Base-by-base conservation (phyloP, 1,140 invertebrate genomes). In the Lycorma delicatula region DNA sequence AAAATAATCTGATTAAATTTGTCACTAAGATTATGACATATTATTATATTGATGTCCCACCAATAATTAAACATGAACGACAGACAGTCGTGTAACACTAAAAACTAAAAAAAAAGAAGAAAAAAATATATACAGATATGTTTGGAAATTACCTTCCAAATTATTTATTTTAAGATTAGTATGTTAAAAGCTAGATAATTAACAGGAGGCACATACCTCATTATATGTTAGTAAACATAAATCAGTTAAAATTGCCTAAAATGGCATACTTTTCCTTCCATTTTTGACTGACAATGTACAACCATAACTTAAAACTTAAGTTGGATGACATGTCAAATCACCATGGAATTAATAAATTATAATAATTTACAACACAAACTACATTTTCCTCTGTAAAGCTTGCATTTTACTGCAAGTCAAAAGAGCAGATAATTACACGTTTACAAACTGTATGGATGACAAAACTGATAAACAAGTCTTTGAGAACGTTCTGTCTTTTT, bases 401-500 rank as follows among this genome's bases (percentile, higher is more conserved):
- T 61, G 62, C 56, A 53, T 23, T n/a, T 16, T 7, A 16, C n/a
- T 34, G 7, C 3, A 26, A 1, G 23, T n/a, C 49, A 27, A 25
- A 26, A 25, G 3, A 27, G 46, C 2, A 16, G 22, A 20, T 41
- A 26, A 28, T 26, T 13, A 44, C 20, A 6, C 41, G 23, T 63
- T 81, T 84, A 93, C 63, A 92, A 80, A 67, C 82, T 85, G 74
- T 97, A 97, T 5, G 92, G 91, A 73, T 93, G 87, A 72, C 94
- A 97, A 73, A 99, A 99, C 75, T 98, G 96, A 74, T 99, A 99
- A 47, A 99, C 97, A 59, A 99, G 81, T 68, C 97, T 82, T 75
- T 99, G 97, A 58, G 93, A 96, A 34, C 96, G 80, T 68, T 97
- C 93, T 2, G 97, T 98, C 73, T 99, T 99, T 79, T 97, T 97